Conservation (phyloP, 2,113 vertebrate genomes). For the Hippocampus barbouri region DNA sequence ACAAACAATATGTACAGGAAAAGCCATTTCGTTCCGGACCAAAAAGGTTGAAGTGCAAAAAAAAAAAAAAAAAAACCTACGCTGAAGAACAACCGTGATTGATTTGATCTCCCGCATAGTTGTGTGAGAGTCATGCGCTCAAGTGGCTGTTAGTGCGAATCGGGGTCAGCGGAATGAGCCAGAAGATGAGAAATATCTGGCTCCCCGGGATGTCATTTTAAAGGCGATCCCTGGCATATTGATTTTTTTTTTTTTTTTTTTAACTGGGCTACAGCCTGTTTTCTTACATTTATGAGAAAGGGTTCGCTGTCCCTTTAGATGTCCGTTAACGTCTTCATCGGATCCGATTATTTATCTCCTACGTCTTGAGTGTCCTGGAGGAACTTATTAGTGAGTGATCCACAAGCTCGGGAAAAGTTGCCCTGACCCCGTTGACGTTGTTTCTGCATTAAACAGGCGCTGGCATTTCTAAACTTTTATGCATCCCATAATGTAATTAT, state of each 20-base stretch:
- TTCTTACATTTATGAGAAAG: constrained; percentile 29
- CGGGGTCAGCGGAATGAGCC: constrained; percentile 32
- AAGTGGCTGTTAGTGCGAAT: constrained; percentile 7
- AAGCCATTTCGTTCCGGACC: not conserved
- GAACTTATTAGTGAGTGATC: constrained; percentile 26
- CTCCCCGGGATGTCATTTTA: constrained; percentile 39
- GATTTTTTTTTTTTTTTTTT: constrained; percentile 46
- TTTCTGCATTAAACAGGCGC: constrained; percentile 30
- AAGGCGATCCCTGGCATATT: constrained; percentile 46
- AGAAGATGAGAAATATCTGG: constrained; percentile 32
- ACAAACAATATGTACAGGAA: not conserved
- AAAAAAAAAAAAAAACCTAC: not conserved
- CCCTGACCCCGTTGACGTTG: constrained; percentile 11
- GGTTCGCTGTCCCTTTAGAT: constrained; percentile 14
- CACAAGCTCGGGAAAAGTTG: constrained; percentile 29
- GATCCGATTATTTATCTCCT: constrained; percentile 31
- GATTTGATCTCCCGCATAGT: constrained; percentile 1
- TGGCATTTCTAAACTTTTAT: constrained; percentile 9
- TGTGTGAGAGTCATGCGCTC: not conserved
- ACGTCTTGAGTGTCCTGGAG: constrained; percentile 21
- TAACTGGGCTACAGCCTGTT: constrained; percentile 28
- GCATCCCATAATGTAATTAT: constrained; percentile 27
- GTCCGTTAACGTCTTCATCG: constrained; percentile 34
- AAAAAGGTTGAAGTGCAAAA: not conserved
- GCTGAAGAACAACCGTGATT: constrained; percentile 3